A percentile compares a stretch with the other conserved stretches of the same genome.
These are phyloP conservation scores for Andrena fulva DNA, from an alignment of 2,888 invertebrate species.

Conservation along the genomic window DNA sequence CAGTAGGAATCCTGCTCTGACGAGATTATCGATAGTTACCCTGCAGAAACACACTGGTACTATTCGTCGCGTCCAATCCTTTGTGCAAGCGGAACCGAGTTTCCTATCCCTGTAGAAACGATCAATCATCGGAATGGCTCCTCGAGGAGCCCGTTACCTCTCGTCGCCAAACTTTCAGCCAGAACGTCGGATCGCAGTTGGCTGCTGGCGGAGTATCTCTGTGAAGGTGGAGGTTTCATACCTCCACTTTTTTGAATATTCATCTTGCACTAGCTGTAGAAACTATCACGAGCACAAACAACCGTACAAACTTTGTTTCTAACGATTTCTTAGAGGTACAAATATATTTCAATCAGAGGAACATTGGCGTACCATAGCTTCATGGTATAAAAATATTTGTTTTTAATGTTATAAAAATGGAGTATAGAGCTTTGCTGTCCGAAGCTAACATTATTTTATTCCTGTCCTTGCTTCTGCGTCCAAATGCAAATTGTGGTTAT, in stretches of 20 bases:
- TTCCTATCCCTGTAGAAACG: slow-evolving; percentile 35
- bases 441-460: no score
- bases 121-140: slow-evolving; percentile 62
- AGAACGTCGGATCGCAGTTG: slow-evolving; percentile 51
- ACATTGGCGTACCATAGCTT: no score
- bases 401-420: no score
- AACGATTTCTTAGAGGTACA: background rate
- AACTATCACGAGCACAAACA: background rate
- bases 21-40: slow-evolving; percentile 11
- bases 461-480: no score
- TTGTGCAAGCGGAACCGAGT: slow-evolving; percentile 29
- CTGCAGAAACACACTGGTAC: slow-evolving; percentile 14
- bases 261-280: background rate
- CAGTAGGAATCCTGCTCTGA: background rate
- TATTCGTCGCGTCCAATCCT: slow-evolving; percentile 16
- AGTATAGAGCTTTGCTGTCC: no score
- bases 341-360: background rate
- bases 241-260: background rate
- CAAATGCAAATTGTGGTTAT: no score
- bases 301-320: background rate
- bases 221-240: slow-evolving; percentile 48
- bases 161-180: slow-evolving; percentile 60
- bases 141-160: slow-evolving; percentile 64
- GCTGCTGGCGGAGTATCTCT: slow-evolving; percentile 46
- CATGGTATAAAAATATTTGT: no score